phyloP scores from a whole-genome alignment of 2,113 vertebrate species.

The Cynopterus brachyotis region DNA sequence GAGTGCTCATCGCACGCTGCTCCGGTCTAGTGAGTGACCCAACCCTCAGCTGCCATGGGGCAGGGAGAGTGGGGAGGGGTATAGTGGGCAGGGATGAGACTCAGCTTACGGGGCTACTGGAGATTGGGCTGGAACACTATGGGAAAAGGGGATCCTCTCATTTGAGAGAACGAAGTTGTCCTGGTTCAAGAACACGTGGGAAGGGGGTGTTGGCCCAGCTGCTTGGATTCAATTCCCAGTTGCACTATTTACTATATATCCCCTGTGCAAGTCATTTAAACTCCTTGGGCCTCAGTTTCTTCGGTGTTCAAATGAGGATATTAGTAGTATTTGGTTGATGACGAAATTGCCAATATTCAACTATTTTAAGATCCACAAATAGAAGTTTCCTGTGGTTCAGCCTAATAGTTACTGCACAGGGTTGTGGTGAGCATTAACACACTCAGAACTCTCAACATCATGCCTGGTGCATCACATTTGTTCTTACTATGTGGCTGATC shows the following conservation, averaged over 20 bases:
- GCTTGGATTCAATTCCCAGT: background rate
- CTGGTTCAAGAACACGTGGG: background rate
- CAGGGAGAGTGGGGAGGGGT: background rate
- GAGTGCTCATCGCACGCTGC: conserved; percentile 93
- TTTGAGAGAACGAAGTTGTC: background rate
- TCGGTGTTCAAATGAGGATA: background rate
- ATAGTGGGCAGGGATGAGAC: background rate
- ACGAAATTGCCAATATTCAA: background rate
- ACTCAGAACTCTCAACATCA: background rate
- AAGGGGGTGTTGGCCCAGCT: no score
- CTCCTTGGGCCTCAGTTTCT: background rate
- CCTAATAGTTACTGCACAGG: background rate
- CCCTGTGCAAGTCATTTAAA: background rate
- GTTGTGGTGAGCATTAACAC: background rate
- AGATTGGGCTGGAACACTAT: background rate
- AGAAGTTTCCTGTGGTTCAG: background rate
- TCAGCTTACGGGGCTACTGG: background rate
- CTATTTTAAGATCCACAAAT: background rate
- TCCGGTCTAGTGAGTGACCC: conserved; percentile 93
- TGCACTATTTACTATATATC: background rate
- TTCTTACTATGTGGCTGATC: background rate
- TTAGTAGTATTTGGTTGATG: background rate
- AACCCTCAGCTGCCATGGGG: rapidly evolving
- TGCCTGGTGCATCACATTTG: background rate
- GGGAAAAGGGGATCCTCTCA: background rate